A percentile compares a stretch with the other conserved stretches of the same genome.
phyloP scores from a whole-genome alignment of 1,140 invertebrate species.

The Octopus bimaculoides region DNA sequence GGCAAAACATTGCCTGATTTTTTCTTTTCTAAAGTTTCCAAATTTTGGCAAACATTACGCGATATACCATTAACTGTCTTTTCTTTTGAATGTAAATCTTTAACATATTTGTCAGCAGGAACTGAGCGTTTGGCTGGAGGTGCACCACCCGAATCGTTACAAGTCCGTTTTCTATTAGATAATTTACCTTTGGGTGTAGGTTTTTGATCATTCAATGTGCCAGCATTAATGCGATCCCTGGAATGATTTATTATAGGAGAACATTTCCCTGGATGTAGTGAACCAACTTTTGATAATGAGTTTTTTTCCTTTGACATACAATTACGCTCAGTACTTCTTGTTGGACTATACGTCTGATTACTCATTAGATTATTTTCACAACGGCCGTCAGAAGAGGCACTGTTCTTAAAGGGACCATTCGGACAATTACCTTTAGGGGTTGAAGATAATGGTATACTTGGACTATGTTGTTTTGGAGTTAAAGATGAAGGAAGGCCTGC shows the following conservation, averaged over 20 bases:
- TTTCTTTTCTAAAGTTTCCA: neutral
- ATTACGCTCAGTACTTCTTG: neutral
- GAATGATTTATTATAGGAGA: constrained; percentile 6
- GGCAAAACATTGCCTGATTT: neutral
- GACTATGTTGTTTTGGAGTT: constrained; percentile 3
- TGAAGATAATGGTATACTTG: neutral
- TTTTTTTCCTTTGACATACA: constrained; percentile 6
- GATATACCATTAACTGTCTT: constrained; percentile 10
- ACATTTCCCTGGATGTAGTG: constrained; percentile 2
- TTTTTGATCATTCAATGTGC: constrained; percentile 1
- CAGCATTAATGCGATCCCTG: constrained; percentile 7
- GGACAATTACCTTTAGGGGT: constrained; percentile 5
- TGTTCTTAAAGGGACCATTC: neutral
- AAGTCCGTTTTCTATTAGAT: constrained; percentile 11
- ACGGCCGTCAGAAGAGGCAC: neutral
- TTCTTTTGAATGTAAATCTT: constrained; percentile 12
- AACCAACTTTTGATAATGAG: constrained; percentile 10
- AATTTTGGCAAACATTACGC: neutral
- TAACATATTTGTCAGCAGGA: constrained; percentile 5
- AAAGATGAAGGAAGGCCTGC: neutral
- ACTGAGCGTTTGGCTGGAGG: neutral
- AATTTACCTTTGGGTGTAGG: neutral
- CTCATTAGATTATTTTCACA: neutral
- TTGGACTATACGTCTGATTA: neutral
- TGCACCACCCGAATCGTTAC: neutral